Base-by-base conservation (phyloP, 2,113 vertebrate species). In the Cricetomys ansorgei region DNA sequence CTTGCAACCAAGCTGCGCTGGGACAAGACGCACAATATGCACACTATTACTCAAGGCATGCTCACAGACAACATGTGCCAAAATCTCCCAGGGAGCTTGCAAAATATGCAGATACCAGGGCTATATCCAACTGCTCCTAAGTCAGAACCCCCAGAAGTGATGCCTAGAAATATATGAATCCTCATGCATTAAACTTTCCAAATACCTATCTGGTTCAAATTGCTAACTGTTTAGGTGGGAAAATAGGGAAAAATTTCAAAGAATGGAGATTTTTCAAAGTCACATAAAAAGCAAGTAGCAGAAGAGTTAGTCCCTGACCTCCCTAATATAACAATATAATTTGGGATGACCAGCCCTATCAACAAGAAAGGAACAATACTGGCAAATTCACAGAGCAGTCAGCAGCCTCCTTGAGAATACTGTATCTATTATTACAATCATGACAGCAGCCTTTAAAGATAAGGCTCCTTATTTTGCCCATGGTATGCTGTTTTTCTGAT, bases 401-500 rank as follows among this genome's bases (percentile, higher is more conserved):
- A 25, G 2, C 11, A 50, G 7, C 73, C 80, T 23, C 67, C 21
- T 75, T 57, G 62, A 85, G 65, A 80, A 77, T 3, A 37, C 45
- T 67, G 27, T 27, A 92, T 43, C 11, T 43, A 16, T 73, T 45
- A 73, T 76, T 59, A 7, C 55, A 84, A 93, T 65, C 17, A 72
- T 79, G 23, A 79, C 15, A 50, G 53, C 23, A 62, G 45, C 69
- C 27, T 37, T 73, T 3, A 72, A 92, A 72, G 37, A n/a, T 4
- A 65, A 45, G 19, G 27, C 76, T 92, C 69, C 37, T 59, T n/a
- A 57, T 91, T 96, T 91, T 89, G 34, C n/a, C 10, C 9, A 3
- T 83, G 4, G 69, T n/a, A n/a, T n/a, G 37, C 50, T 84, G 92
- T 50, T 94, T 77, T 93, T 76, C 83, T 83, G 72, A 81, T 85